Percentiles rank a stretch among this genome's conserved stretches.
Conservation (phyloP, 53 echinoderm and acorn worm species). For the Astropecten irregularis region DNA sequence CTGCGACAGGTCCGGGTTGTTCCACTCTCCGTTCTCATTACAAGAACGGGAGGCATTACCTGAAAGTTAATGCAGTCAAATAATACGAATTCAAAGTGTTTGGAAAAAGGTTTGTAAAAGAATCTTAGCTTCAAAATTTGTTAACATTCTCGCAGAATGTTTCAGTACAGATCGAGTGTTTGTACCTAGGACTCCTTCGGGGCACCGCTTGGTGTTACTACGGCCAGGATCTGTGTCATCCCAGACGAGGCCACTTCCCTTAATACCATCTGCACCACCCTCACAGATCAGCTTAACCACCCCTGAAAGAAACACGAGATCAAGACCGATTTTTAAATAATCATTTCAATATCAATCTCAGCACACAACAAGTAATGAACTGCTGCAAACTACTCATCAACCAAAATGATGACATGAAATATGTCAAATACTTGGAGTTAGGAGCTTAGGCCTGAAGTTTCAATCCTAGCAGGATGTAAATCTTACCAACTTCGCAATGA, state of each 20-base stretch:
- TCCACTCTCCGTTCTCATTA: slow-evolving; percentile 36
- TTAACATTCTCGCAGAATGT: no score
- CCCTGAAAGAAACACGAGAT: neutral
- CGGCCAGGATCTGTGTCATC: slow-evolving; percentile 43
- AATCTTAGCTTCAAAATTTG: no score
- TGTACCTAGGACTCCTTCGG: slow-evolving; percentile 42
- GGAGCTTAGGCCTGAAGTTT: no score
- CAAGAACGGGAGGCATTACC: slow-evolving; percentile 32
- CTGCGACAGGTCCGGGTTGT: slow-evolving; percentile 52
- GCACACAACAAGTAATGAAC: no score
- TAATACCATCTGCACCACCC: slow-evolving; percentile 29
- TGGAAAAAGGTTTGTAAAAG: no score
- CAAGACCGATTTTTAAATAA: neutral
- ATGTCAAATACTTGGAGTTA: no score
- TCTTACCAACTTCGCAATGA: slow-evolving; percentile 19
- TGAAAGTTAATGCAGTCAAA: no score
- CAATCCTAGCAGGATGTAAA: slow-evolving; percentile 13
- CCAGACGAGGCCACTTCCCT: slow-evolving; percentile 62
- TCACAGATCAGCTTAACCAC: neutral
- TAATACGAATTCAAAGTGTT: no score
- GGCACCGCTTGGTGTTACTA: slow-evolving; percentile 24
- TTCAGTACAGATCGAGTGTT: no score
- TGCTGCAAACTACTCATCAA: no score
- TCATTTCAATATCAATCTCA: neutral
- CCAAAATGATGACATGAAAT: no score